Evolutionary conservation across 2,888 invertebrate genomes (phyloP).

Genomic region (Apoda limacodes): DNA sequence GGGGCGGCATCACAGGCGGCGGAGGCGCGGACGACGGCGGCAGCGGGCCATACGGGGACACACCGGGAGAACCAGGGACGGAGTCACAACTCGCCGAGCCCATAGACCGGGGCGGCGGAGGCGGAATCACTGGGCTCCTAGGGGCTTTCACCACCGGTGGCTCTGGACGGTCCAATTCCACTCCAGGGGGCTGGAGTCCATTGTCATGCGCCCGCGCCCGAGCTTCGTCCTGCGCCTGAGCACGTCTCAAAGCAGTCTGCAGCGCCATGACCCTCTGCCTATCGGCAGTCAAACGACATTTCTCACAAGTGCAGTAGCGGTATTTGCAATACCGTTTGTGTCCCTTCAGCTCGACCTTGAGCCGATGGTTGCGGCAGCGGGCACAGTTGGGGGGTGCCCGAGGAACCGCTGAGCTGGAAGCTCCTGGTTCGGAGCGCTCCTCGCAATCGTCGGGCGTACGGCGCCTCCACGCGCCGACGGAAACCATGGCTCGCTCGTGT

Average conservation of each 20-base stretch:
- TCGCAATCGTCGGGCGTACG: conserved; percentile 60
- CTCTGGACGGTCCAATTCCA: conserved; percentile 60
- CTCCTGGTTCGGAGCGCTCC: conserved; percentile 58
- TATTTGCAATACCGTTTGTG: conserved; percentile 93
- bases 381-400: conserved; percentile 93
- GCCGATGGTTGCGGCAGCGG: conserved; percentile 91
- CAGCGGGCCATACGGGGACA: conserved; percentile 51
- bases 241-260: conserved; percentile 86
- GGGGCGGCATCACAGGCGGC: conserved; percentile 59
- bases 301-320: conserved; percentile 86
- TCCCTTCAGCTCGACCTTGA: conserved; percentile 88
- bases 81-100: conserved; percentile 57
- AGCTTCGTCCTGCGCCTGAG: conserved; percentile 87
- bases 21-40: conserved; percentile 72
- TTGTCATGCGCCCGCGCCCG: conserved; percentile 56
- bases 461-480: conserved; percentile 60
- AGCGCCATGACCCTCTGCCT: conserved; percentile 90
- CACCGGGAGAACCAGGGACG: conserved; percentile 52
- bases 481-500: conserved; percentile 48
- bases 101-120: conserved; percentile 41
- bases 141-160: conserved; percentile 57
- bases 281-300: conserved; percentile 88
- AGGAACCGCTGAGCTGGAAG: conserved; percentile 71
- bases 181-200: conserved; percentile 46
- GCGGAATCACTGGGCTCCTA: conserved; percentile 38